Evolutionary conservation across 1,140 invertebrate species (phyloP), one percentile per base, ranked within the genome.

Genomic region (Solen grandis): DNA sequence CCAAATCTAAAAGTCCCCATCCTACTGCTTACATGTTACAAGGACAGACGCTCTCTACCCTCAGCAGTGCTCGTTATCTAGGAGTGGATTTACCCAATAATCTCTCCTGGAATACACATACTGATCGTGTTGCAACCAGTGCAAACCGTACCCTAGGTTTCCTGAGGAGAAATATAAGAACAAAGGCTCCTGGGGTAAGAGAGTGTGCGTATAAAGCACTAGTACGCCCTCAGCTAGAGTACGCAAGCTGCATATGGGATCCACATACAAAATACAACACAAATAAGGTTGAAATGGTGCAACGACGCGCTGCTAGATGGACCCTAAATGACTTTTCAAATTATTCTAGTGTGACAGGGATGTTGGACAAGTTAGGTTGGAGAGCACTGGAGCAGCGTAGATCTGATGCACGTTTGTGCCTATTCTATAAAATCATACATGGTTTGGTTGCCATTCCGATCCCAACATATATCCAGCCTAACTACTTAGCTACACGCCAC

Each of bases 161-260:
- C n/a, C 35, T 68, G 5, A 46, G 50, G 50, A 38, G 63, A 5
- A n/a, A n/a, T n/a, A 46, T n/a, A 35, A 2, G n/a, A 2, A 10
- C 66, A 16, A 69, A 69, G 2, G 55, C 19, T 54, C 16, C 66
- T 54, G n/a, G 27, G 5, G 66, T 69, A 54, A 69, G 25, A 22
- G 66, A 69, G 27, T 50, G 52, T 69, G 66, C 46, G 13, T 69
- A 69, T 36, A 69, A 69, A 68, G 50, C 63, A 19, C 63, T 68
- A 14, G 63, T 68, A 16, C n/a, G 63, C 33, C 31, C 62, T n/a
- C n/a, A 65, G 29, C 62, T 65, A 35, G 62, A 65, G 38, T 65
- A 65, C 31, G n/a, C 31, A 22, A 65, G 62, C 22, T 33, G 8
- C 38, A 35, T 65, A 3, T 65, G 62, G 62, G 13, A 35, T 65